Evolutionary conservation across 2,113 vertebrate species (phyloP), one percentile per base, ranked within the genome.

Genomic region (Eulemur macaco): DNA sequence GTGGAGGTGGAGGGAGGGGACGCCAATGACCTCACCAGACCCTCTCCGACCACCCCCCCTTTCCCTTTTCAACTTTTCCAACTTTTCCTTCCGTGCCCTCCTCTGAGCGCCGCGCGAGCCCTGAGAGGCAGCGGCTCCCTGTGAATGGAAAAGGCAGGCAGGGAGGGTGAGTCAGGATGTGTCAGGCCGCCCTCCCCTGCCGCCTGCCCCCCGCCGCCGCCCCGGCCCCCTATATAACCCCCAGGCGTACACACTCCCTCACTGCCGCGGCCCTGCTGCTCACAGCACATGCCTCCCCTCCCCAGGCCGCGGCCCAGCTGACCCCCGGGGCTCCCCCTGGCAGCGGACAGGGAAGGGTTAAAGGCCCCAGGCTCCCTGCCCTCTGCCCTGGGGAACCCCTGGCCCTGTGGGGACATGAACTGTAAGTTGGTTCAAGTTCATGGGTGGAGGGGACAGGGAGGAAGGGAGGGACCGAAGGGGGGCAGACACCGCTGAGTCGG

Each of bases 81-180:
- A 95, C 94, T 97, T 95, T 96, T 96, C 95, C 92, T 95, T 95
- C 96, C 74, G 81, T 94, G 96, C 97, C 97, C 97, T 97, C 97
- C 97, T 97, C 97, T 58, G 95, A 96, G 97, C 91, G 6, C 97
- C 73, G 96, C 52, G 47, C 66, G 96, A 85, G 97, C 91, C 95
- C 85, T 85, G 94, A 90, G 63, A 91, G 89, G 96, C 94, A 81
- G 96, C 96, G 94, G 92, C 92, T 95, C 68, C 63, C 86, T 95
- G 95, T 80, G 95, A 97, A 96, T 98, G 97, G 97, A 98, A 98
- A 98, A 98, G 97, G 97, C 97, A 97, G 97, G 95, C 94, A 94
- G 97, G 96, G 97, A 97, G 96, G 95, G 97, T 98, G 97, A 98
- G 96, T 98, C 97, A 98, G 97, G 95, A 97, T 97, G 97, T 97